Evolutionary conservation across 2,797 vertebrate genomes (phyloP).

Genomic region (Epinephelus malabaricus): DNA sequence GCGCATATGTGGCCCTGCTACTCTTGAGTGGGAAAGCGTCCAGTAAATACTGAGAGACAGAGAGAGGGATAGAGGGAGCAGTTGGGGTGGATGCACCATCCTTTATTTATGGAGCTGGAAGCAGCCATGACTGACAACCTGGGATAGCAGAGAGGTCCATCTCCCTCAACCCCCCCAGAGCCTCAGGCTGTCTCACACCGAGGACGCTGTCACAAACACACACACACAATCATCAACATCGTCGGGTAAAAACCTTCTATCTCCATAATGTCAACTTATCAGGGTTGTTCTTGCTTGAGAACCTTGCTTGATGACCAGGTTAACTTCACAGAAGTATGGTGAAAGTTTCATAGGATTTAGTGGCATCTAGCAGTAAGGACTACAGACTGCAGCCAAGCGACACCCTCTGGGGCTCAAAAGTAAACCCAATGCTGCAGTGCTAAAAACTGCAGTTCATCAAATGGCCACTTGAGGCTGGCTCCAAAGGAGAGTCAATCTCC

Average conservation of each 20-base stretch:
- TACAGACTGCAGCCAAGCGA: too few species aligned
- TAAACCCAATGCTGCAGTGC: too few species aligned
- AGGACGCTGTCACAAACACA: slow-evolving; percentile 45
- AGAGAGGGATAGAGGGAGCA: slow-evolving; percentile 28
- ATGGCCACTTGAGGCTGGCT: too few species aligned
- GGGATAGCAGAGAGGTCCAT: slow-evolving; percentile 66
- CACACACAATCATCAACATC: slow-evolving; percentile 44
- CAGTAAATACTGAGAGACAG: slow-evolving; percentile 24
- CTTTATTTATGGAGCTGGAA: slow-evolving; percentile 79
- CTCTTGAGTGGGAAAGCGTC: slow-evolving; percentile 37
- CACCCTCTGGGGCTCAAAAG: too few species aligned
- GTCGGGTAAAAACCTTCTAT: slow-evolving; percentile 29
- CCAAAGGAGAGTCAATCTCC: too few species aligned
- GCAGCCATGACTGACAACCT: slow-evolving; percentile 76
- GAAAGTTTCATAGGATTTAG: too few species aligned
- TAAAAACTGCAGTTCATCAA: too few species aligned
- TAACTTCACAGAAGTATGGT: too few species aligned
- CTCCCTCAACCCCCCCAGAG: slow-evolving; percentile 21
- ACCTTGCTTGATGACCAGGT: too few species aligned
- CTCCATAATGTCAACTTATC: slow-evolving; percentile 42
- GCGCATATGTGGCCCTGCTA: slow-evolving; percentile 12
- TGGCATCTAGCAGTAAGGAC: too few species aligned
- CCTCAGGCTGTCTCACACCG: slow-evolving; percentile 62
- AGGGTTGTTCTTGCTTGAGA: background rate
- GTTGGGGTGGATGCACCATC: slow-evolving; percentile 65